phyloP scores from a whole-genome alignment of 2,797 vertebrate genomes.

The Heliangelus exortis region DNA sequence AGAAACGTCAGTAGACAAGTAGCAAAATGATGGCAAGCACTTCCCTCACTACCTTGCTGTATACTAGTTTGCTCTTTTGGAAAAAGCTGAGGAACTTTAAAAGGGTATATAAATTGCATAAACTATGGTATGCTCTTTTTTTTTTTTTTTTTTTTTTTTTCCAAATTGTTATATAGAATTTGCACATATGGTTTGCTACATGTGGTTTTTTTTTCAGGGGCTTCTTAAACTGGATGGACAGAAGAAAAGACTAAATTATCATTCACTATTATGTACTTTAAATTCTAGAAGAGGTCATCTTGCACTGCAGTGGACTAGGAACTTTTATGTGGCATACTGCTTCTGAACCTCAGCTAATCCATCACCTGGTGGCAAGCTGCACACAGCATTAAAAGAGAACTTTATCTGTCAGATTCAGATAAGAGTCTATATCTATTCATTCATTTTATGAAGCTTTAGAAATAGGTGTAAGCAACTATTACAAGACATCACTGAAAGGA shows the following conservation, averaged over 20 bases:
- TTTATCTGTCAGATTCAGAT: slow-evolving; percentile 57
- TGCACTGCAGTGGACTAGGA: not conserved
- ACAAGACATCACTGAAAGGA: not conserved
- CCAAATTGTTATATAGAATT: not conserved
- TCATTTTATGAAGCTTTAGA: slow-evolving; percentile 31
- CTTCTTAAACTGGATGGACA: not conserved
- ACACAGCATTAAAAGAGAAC: slow-evolving; percentile 52
- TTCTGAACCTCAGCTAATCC: slow-evolving; percentile 57
- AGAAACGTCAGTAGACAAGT: not conserved
- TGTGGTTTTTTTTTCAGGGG: not conserved
- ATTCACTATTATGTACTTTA: not conserved
- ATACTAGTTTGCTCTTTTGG: not conserved
- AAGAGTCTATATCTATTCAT: slow-evolving; percentile 35
- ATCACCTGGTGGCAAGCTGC: slow-evolving; percentile 58
- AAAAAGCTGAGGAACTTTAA: not conserved
- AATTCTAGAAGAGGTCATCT: slow-evolving; percentile 10
- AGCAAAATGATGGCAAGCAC: not conserved
- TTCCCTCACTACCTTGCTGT: not conserved
- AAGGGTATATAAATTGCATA: not conserved
- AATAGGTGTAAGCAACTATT: slow-evolving; percentile 5
- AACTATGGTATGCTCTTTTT: not conserved
- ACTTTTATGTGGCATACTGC: slow-evolving; percentile 6
- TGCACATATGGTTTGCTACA: not conserved
- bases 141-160: not conserved
- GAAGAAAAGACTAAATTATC: not conserved